Evolutionary conservation across 2,113 vertebrate species (phyloP).

Genomic region (Excalfactoria chinensis): DNA sequence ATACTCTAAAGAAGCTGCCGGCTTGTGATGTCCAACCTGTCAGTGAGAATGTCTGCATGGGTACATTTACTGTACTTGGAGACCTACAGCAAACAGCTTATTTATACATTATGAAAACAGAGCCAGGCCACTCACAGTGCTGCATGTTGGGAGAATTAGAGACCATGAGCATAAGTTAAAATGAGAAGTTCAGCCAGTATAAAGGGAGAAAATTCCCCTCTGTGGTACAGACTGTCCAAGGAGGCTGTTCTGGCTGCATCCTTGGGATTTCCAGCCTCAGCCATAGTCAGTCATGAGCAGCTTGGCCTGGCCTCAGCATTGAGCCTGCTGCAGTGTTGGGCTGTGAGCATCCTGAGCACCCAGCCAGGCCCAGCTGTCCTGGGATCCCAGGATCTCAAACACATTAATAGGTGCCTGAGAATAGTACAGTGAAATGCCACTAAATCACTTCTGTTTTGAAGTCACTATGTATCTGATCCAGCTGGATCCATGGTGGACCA

Average conservation of each 20-base stretch:
- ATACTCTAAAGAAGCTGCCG: background rate
- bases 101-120: background rate
- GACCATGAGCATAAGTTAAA: background rate
- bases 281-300: background rate
- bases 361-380: background rate
- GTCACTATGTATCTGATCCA: accelerated
- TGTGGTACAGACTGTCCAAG: background rate
- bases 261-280: accelerated
- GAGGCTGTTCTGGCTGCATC: accelerated
- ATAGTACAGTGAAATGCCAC: background rate
- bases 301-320: accelerated
- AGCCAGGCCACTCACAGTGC: background rate
- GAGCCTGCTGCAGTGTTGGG: background rate
- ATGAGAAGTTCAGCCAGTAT: background rate
- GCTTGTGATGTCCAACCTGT: background rate
- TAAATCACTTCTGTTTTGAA: background rate
- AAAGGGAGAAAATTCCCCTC: background rate
- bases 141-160: background rate
- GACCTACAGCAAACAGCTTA: accelerated
- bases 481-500: background rate
- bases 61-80: slow-evolving; percentile 11
- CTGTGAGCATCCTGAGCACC: accelerated
- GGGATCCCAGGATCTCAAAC: accelerated
- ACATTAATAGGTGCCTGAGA: background rate
- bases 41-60: background rate